Evolutionary conservation across 2,797 vertebrate genomes (phyloP), one percentile per base, ranked within the genome.

Genomic region (Ctenochaetus hawaiiensis): DNA sequence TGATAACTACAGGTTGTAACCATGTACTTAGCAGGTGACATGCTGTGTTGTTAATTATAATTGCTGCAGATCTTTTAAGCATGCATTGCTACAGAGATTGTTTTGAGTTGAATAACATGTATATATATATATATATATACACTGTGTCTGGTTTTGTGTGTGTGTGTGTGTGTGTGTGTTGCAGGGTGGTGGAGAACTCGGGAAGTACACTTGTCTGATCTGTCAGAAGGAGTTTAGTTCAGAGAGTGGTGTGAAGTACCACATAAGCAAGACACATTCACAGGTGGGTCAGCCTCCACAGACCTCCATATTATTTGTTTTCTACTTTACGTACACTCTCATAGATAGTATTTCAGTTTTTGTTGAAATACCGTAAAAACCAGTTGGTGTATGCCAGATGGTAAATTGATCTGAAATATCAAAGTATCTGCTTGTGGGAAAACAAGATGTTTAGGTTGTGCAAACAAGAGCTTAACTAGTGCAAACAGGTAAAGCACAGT

Each of bases 181-280:
- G 30, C 94, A 99, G 98, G 96, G 97, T 43, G 96, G 96, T 62
- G 96, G 97, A 84, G 96, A 95, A 3, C 95, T 97, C 82, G 98
- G 97, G 39, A 99, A 99, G 90, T 99, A 99, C 86, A 94, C 92
- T 59, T 99, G 98, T 90, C 93, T 99, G 64, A 96, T 99, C 87
- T 99, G 98, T 91, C 96, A 98, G 87, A 99, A 99, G 92, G 97
- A 99, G 91, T 99, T 99, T 90, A 97, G 96, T 93, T 99, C 98
- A 0, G 98, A 99, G 91, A 99, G 98, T 0, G 98, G 98, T 0
- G 98, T 99, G 75, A 99, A 99, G 87, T 99, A 99, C 91, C 98
- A 99, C 93, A 99, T 99, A 90, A 96, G 97, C 91, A 99, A 99
- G 94, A 96, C 97, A 71, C 98, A 99, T 66, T 96, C 97, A 0